Percentiles rank a stretch among this genome's conserved stretches.
Evolutionary conservation across 2,888 invertebrate species (phyloP).

Genomic region (Tipula unca): DNA sequence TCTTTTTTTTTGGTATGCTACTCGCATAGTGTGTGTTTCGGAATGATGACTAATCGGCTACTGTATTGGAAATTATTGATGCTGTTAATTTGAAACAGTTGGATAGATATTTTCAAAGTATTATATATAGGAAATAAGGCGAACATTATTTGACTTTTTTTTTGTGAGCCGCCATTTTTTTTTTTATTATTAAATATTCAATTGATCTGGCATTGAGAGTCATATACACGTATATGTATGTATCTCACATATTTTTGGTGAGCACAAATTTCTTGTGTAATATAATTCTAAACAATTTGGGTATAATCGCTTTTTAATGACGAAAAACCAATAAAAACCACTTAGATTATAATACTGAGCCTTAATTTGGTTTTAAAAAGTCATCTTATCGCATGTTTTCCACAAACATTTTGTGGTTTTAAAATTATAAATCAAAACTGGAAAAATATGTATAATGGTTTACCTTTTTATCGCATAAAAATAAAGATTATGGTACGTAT

Average conservation of each 20-base stretch:
- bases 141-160: not conserved
- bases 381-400: no score
- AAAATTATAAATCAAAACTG: not conserved
- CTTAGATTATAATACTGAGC: not conserved
- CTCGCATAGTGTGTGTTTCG: not conserved
- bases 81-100: not conserved
- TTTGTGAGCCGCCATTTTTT: not conserved
- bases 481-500: not conserved
- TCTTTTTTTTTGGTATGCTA: not conserved
- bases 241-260: not conserved
- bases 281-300: not conserved
- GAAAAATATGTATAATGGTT: not conserved
- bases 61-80: not conserved
- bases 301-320: not conserved
- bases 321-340: not conserved
- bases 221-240: no score
- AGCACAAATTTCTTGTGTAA: not conserved
- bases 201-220: not conserved
- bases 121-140: not conserved
- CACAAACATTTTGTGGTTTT: not conserved
- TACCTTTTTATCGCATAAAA: not conserved
- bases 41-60: not conserved
- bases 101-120: not conserved
- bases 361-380: not conserved
- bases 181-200: not conserved